Evolutionary conservation across 2,797 vertebrate genomes (phyloP).

Genomic region (Parauchenoglanis ngamensis): DNA sequence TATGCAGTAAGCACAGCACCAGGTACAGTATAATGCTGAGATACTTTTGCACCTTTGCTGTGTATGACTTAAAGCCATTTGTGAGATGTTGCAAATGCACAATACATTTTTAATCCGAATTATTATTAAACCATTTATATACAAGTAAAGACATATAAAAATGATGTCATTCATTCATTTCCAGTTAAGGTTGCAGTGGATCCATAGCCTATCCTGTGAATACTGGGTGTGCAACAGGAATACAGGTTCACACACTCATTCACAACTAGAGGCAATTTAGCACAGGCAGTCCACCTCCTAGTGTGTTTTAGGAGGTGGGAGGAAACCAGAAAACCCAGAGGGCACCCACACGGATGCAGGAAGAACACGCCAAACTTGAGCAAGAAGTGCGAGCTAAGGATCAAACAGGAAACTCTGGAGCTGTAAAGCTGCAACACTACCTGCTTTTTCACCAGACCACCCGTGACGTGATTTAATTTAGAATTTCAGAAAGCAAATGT

Average conservation of each 20-base stretch:
- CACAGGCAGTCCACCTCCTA: not conserved
- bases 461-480: not conserved
- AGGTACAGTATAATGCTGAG: not conserved
- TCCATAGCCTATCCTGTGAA: not conserved
- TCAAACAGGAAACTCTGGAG: not conserved
- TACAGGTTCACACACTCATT: not conserved
- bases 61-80: not conserved
- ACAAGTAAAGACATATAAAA: not conserved
- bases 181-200: not conserved
- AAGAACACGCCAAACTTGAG: too few relatives aligned
- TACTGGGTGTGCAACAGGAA: not conserved
- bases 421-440: not conserved
- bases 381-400: not conserved
- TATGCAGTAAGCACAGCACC: not conserved
- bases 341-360: not conserved
- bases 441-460: not conserved
- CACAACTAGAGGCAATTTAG: not conserved
- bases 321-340: not conserved
- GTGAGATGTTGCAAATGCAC: not conserved
- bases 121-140: not conserved
- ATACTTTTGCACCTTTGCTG: not conserved
- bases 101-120: not conserved
- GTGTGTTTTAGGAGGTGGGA: not conserved
- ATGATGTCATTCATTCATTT: not conserved
- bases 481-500: not conserved